Evolutionary conservation across 2,113 vertebrate species (phyloP), one percentile per base, ranked within the genome.

Genomic region (Crotalus horridus): DNA sequence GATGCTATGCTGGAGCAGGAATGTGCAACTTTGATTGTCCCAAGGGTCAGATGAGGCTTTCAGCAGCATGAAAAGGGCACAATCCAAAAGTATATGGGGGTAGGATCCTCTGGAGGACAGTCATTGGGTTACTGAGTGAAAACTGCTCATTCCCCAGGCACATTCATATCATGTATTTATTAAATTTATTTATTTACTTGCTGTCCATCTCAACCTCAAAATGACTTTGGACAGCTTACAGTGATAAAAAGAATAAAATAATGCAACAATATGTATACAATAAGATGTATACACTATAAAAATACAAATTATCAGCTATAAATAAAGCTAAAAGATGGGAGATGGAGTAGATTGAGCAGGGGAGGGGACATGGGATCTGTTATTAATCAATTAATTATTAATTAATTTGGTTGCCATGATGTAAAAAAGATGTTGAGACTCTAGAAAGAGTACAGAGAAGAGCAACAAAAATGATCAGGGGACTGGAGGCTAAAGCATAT

Each of bases 1-100:
- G 96, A 89, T 93, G 86, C 94, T 95, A 95, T 61, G 55, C 58
- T 87, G 91, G 51, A 95, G 90, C 15, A 89, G n/a, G 53, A 87
- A 39, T 64, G 21, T 94, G 95, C 8, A 88, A 88, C 15, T 33
- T 88, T 54, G 26, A 81, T 81, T 43, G 7, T 81, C 74, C 74
- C 74, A 81, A 81, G 74, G 74, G 74, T 81, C 33, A 81, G 33
- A 81, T 43, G 33, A 43, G 20, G 74, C 74, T 81, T 81, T 81
- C 33, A 43, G 74, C 74, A 20, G 55, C 74, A 81, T 43, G 74
- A 81, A 21, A 81, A 81, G 1, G 3, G 33, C 33, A 81, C 43
- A 81, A 81, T 81, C 74, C 33, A 43, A 81, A 81, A 81, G 74
- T 81, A 81, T 21, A 43, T 81, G 17, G 33, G 15, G 17, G 17